These are phyloP conservation scores for Lasioglossum lativentre DNA, from an alignment of 2,888 invertebrate species.

Conservation along the genomic window DNA sequence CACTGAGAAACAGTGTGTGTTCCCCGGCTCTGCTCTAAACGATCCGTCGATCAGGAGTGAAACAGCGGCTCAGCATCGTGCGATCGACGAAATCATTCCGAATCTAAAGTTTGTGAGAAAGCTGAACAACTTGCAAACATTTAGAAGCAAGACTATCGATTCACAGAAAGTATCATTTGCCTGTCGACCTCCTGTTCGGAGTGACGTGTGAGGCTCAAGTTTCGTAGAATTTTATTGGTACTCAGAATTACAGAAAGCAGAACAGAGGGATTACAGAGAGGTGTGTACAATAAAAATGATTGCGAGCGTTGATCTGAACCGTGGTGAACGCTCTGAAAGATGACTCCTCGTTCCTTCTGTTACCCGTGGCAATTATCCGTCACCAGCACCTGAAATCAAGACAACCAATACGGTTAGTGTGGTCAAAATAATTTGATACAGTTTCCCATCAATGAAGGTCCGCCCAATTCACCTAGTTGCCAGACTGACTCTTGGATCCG, in stretches of 20 bases:
- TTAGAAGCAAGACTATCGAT: constrained; percentile 18
- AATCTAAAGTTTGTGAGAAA: not conserved
- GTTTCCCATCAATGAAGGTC: not conserved
- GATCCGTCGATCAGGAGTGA: constrained; percentile 8
- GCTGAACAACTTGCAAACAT: constrained; percentile 23
- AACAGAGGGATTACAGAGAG: not conserved
- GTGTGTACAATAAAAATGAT: not conserved
- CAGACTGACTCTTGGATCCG: not conserved
- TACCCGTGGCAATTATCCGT: not conserved
- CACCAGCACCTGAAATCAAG: constrained; percentile 44
- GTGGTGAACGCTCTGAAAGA: not conserved
- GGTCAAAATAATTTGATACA: too few relatives aligned
- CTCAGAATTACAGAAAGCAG: constrained; percentile 23
- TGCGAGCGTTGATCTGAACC: not conserved
- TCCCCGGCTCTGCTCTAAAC: not conserved
- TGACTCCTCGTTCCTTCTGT: not conserved
- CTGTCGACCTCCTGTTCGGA: not conserved
- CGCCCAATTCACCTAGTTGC: not conserved
- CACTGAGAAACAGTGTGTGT: too few relatives aligned
- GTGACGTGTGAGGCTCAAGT: not conserved
- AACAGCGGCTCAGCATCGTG: not conserved
- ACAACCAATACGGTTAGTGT: constrained; percentile 20
- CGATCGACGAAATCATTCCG: constrained; percentile 7
- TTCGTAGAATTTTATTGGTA: constrained; percentile 30
- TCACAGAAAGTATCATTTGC: not conserved